Evolutionary conservation across 1,140 invertebrate genomes (phyloP).

Genomic region (Drosophila varians): DNA sequence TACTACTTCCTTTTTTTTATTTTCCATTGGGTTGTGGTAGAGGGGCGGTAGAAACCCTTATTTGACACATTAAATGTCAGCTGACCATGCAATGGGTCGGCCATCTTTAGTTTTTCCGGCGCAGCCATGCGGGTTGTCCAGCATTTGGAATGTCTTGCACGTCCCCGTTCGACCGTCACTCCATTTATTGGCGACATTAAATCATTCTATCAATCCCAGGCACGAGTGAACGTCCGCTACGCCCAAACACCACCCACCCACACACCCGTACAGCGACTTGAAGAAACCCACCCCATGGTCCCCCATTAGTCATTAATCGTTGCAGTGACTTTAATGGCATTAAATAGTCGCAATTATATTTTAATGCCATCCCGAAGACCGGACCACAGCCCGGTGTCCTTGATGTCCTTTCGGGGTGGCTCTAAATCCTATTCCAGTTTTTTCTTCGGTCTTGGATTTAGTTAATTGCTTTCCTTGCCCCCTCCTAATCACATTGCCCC

Average conservation of each 20-base stretch:
- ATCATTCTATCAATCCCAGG: slow-evolving; percentile 80
- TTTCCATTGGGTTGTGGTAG: neutral
- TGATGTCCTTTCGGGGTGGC: slow-evolving; percentile 33
- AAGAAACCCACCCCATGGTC: slow-evolving; percentile 12
- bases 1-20: neutral
- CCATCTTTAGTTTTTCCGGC: slow-evolving; percentile 60
- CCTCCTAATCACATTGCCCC: neutral
- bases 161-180: slow-evolving; percentile 49
- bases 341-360: slow-evolving; percentile 82
- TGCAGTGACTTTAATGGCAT: slow-evolving; percentile 79
- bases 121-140: slow-evolving; percentile 47
- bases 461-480: slow-evolving; percentile 63
- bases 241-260: slow-evolving; percentile 14
- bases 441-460: slow-evolving; percentile 37
- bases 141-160: slow-evolving; percentile 74
- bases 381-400: slow-evolving; percentile 14
- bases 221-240: slow-evolving; percentile 42
- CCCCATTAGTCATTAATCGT: slow-evolving; percentile 79
- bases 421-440: slow-evolving; percentile 8
- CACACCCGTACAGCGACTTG: slow-evolving; percentile 9
- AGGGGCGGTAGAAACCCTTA: slow-evolving; percentile 70
- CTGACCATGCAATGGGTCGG: slow-evolving; percentile 72
- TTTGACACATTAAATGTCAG: slow-evolving; percentile 80
- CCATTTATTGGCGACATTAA: slow-evolving; percentile 81
- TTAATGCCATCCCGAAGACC: slow-evolving; percentile 56